These are phyloP conservation scores for Heteractis magnifica DNA, from an alignment of 92 coral and sea anemone species.

Conservation along the genomic window DNA sequence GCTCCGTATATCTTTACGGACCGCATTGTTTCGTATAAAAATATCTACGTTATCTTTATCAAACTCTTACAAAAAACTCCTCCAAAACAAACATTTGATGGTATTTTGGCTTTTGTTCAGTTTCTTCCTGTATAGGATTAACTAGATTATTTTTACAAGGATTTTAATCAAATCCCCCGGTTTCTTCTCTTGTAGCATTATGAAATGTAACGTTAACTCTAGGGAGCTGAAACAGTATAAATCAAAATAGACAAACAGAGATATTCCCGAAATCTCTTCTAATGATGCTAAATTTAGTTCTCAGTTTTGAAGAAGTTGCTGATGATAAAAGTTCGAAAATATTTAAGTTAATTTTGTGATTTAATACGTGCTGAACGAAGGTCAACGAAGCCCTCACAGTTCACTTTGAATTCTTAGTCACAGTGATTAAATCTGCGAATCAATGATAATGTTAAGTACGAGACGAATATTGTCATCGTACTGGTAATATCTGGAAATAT, in stretches of 20 bases:
- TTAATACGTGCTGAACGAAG: neutral
- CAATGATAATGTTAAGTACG: too few species aligned
- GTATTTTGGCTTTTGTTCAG: neutral
- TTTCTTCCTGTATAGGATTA: constrained; percentile 6
- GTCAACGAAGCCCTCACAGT: neutral
- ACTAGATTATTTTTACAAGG: constrained; percentile 1
- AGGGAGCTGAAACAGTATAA: neutral
- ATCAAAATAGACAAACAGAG: neutral
- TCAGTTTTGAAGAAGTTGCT: neutral
- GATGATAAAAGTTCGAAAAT: neutral
- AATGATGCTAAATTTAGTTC: neutral
- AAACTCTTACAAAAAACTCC: neutral
- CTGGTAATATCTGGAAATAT: too few species aligned
- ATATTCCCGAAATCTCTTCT: neutral
- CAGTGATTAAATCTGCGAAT: too few species aligned
- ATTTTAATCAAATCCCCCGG: neutral
- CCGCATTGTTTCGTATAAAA: neutral
- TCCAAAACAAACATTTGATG: neutral
- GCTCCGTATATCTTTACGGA: neutral
- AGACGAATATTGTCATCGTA: too few species aligned
- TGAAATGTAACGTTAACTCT: neutral
- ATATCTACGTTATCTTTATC: neutral
- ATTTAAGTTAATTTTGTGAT: neutral
- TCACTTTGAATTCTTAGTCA: neutral
- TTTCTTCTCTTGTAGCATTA: neutral